Evolutionary conservation across 2,888 invertebrate species (phyloP).

Genomic region (Gasteruption jaculator): DNA sequence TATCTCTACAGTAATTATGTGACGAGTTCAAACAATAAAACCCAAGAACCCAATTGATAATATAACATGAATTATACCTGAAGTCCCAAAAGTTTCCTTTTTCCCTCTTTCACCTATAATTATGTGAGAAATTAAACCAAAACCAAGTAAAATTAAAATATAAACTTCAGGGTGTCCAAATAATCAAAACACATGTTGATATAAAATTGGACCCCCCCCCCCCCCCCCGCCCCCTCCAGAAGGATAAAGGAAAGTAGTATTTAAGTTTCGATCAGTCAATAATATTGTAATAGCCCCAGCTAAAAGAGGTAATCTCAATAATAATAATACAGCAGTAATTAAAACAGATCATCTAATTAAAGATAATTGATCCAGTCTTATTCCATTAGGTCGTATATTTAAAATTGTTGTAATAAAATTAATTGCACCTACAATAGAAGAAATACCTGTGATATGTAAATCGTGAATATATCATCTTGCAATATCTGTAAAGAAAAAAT

Average conservation of each 20-base stretch:
- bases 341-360: slow-evolving; percentile 66
- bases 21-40: neutral
- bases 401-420: too few species aligned
- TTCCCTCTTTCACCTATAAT: slow-evolving; percentile 69
- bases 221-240: too few species aligned
- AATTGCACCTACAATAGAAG: too few species aligned
- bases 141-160: slow-evolving; percentile 72
- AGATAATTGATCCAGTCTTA: slow-evolving; percentile 57
- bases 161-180: neutral
- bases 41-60: slow-evolving; percentile 63
- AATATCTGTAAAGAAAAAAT: too few species aligned
- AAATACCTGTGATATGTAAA: too few species aligned
- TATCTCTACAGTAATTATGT: slow-evolving; percentile 66
- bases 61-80: slow-evolving; percentile 78
- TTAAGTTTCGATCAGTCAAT: slow-evolving; percentile 72
- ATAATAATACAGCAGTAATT: slow-evolving; percentile 61
- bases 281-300: slow-evolving; percentile 76
- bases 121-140: slow-evolving; percentile 60
- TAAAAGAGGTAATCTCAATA: slow-evolving; percentile 69
- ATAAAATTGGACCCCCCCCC: slow-evolving; percentile 75
- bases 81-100: slow-evolving; percentile 64
- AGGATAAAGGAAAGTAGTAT: slow-evolving; percentile 75
- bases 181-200: slow-evolving; percentile 67
- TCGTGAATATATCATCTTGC: too few species aligned
- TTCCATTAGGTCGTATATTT: neutral